Evolutionary conservation across 2,797 vertebrate species (phyloP), one percentile per base, ranked within the genome.

Genomic region (Tokudaia muenninki): DNA sequence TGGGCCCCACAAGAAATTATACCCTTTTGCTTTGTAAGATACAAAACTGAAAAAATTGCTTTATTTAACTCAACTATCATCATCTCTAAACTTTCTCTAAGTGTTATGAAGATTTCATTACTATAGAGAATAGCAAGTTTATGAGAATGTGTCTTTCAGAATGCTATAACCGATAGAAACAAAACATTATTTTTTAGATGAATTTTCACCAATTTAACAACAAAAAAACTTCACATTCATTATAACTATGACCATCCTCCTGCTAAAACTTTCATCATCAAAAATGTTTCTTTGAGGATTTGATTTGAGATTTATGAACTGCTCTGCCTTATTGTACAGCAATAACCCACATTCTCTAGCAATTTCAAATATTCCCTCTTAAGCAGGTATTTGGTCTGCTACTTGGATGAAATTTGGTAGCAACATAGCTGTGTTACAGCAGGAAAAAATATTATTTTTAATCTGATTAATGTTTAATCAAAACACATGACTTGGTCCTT

Each of bases 391-490:
- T 95, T 90, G 24, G 16, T 94, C 50, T 92, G 31, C 57, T 91
- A 34, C 81, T 93, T 93, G 75, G 22, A 92, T 95, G 29, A 26
- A 59, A 55, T 93, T 96, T 82, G 12, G 24, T 50, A 89, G 41
- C 61, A 92, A 97, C 95, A 75, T 78, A 14, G 84, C 88, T 92
- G 44, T 63, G 55, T 94, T 16, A 1, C 29, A 52, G 47, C 57
- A 77, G 52, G 11, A 72, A 72, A 14, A 79, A 34, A 89, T 96
- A 44, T 75, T 82, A 72, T 89, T 96, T 97, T 95, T 91, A 94
- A 95, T 94, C 75, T 94, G 24, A 92, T 96, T 94, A 96, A 83
- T 94, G 90, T 74, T 95, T 93, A 94, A 94, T 91, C 74, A 94
- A 84, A 93, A 92, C 89, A 74, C 4, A 44, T 50, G 24, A 70